A percentile compares a stretch with the other conserved stretches of the same genome.
Evolutionary conservation across 1,140 invertebrate genomes (phyloP).

Genomic region (Ips nitidus): DNA sequence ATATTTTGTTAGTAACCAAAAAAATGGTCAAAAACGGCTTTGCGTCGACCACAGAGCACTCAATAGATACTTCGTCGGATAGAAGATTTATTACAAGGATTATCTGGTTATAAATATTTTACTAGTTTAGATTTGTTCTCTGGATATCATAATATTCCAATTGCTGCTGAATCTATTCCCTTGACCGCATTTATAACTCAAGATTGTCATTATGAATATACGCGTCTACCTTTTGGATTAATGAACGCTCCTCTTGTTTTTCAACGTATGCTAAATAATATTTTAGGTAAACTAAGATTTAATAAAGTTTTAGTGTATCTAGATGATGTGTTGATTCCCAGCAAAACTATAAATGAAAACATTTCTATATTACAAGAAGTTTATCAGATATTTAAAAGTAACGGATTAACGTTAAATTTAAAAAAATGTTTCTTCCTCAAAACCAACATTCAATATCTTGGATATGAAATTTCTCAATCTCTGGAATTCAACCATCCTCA

Average conservation of each 20-base stretch:
- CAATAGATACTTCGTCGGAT: slow-evolving; percentile 8
- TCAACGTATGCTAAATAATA: slow-evolving; percentile 32
- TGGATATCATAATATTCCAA: slow-evolving; percentile 45
- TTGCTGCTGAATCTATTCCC: slow-evolving; percentile 39
- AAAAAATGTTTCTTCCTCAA: slow-evolving; percentile 18
- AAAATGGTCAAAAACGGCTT: slow-evolving; percentile 1
- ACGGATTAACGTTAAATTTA: slow-evolving; percentile 1
- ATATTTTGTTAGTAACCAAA: slow-evolving; percentile 7
- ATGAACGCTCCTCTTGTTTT: slow-evolving; percentile 37
- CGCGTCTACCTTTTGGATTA: slow-evolving; percentile 43
- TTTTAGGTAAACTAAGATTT: slow-evolving; percentile 28
- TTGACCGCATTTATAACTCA: slow-evolving; percentile 40
- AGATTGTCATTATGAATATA: slow-evolving; percentile 42
- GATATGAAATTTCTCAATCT: slow-evolving; percentile 14
- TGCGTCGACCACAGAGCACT: slow-evolving; percentile 5
- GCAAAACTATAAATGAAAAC: slow-evolving; percentile 4
- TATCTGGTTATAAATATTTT: slow-evolving; percentile 42
- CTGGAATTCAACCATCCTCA: slow-evolving; percentile 6
- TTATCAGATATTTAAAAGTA: neutral
- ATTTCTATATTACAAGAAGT: neutral
- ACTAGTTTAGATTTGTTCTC: slow-evolving; percentile 41
- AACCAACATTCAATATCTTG: slow-evolving; percentile 13
- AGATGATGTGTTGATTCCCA: slow-evolving; percentile 47
- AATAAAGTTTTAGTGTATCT: slow-evolving; percentile 42
- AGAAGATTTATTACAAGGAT: slow-evolving; percentile 48